Evolutionary conservation across 1,140 invertebrate species (phyloP), one percentile per base, ranked within the genome.

Genomic region (Aphis craccivora): DNA sequence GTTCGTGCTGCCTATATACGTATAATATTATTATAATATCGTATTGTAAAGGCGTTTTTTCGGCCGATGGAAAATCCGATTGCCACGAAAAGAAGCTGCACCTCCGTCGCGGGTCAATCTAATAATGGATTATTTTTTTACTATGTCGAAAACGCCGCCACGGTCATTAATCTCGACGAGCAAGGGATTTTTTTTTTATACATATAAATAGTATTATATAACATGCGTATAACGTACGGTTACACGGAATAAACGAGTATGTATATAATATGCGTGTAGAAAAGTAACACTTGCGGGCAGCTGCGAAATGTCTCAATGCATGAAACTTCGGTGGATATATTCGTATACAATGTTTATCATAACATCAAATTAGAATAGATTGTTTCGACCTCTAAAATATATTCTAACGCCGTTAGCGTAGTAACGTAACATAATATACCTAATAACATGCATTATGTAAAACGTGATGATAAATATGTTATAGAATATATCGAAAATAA

Each of bases 91-190:
- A 83, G 76, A 83, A 83, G 35, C 35, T 83, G 35, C 35, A 23
- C 76, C 76, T n/a, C n/a, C n/a, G n/a, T 81, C 76, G 76, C 76
- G 76, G 76, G 76, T 83, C 35, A 37, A 83, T 83, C 76, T 37
- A 37, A 83, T 83, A 83, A 83, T 83, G 76, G 76, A 83, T 83
- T 83, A 8, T 83, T 76, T 76, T 55, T 60, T 76, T 76, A 76
- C 60, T 76, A 76, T 20, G 60, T 76, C 60, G 60, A 76, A 76
- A 83, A 83, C 76, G 20, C 20, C n/a, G 2, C 35, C 18, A 7
- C 7, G 35, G 76, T 37, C 76, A 83, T 83, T 37, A 83, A 83
- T 83, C 76, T 83, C 22, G 76, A 81, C 76, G 4, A 30, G 18
- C 30, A n/a, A 83, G n/a, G 76, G 76, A 23, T 23, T 37, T 37